Evolutionary conservation across 2,113 vertebrate genomes (phyloP).

Genomic region (Gallinago undulata): DNA sequence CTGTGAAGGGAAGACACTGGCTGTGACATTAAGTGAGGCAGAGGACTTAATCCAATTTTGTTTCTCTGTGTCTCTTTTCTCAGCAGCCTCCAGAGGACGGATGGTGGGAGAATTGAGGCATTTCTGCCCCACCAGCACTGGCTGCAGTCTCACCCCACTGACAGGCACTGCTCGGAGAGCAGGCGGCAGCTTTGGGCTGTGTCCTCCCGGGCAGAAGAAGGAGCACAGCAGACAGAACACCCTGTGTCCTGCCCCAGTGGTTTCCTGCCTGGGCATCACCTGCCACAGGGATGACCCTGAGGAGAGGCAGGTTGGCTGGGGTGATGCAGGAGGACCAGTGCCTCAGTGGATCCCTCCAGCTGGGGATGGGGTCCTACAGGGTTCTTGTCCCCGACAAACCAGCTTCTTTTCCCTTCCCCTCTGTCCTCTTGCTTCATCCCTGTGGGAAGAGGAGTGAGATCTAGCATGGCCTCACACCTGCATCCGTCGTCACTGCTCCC

Average conservation of each 20-base stretch:
- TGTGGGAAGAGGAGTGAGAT: not conserved
- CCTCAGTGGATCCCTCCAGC: not conserved
- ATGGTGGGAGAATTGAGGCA: not conserved
- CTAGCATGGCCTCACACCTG: not conserved
- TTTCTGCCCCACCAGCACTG: not conserved
- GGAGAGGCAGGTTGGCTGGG: not conserved
- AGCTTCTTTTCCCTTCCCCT: not conserved
- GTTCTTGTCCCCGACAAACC: not conserved
- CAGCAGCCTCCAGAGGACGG: not conserved
- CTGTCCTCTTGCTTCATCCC: not conserved
- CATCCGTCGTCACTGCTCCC: not conserved
- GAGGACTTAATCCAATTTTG: not conserved
- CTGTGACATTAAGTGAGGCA: not conserved
- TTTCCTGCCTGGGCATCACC: not conserved
- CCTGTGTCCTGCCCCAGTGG: fast-evolving
- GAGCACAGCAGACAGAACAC: not conserved
- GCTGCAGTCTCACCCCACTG: not conserved
- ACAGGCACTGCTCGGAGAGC: not conserved
- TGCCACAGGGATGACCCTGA: not conserved
- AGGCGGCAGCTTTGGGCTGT: not conserved
- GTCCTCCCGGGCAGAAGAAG: not conserved
- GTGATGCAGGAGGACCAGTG: not conserved
- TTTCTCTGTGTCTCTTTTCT: not conserved
- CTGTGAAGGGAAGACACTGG: conserved; percentile 4
- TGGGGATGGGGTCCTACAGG: not conserved